Conservation (phyloP, 1,140 invertebrate species). For the Melipona quadrifasciata region DNA sequence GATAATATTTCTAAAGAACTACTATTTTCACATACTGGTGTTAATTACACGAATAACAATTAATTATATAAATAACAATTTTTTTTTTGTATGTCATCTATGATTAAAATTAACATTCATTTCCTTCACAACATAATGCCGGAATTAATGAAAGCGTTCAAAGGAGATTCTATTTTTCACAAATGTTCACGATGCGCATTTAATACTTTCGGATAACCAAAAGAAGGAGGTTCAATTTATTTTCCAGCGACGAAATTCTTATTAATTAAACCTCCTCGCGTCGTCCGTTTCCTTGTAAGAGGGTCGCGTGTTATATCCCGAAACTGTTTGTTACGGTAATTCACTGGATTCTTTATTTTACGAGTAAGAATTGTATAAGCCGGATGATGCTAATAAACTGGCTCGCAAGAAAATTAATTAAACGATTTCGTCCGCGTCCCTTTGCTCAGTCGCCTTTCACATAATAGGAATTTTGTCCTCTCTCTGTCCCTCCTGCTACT, state of each 20-base stretch:
- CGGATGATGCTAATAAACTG: neutral
- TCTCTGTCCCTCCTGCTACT: neutral
- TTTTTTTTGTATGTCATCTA: too few species aligned
- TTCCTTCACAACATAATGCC: too few species aligned
- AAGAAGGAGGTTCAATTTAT: neutral
- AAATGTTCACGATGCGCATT: too few species aligned
- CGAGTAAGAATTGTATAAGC: neutral
- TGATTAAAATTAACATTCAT: too few species aligned
- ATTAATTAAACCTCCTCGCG: neutral
- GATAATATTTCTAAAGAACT: too few species aligned
- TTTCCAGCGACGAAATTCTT: too few species aligned
- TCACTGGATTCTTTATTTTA: slow-evolving; percentile 11
- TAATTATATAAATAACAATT: too few species aligned
- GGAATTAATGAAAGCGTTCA: too few species aligned
- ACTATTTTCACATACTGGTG: too few species aligned
- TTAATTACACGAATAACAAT: too few species aligned
- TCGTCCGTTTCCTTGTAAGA: neutral
- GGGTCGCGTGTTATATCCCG: neutral
- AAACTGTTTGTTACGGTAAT: neutral
- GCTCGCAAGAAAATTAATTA: slow-evolving; percentile 2
- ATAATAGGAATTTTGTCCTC: neutral
- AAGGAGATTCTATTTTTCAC: too few species aligned
- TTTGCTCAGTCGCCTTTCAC: neutral
- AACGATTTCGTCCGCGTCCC: neutral
- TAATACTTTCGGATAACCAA: too few species aligned